A percentile compares a stretch with the other conserved stretches of the same genome.
These are phyloP conservation scores for Mormyrus iriodes DNA, from an alignment of 2,113 vertebrate species.

Conservation along the genomic window DNA sequence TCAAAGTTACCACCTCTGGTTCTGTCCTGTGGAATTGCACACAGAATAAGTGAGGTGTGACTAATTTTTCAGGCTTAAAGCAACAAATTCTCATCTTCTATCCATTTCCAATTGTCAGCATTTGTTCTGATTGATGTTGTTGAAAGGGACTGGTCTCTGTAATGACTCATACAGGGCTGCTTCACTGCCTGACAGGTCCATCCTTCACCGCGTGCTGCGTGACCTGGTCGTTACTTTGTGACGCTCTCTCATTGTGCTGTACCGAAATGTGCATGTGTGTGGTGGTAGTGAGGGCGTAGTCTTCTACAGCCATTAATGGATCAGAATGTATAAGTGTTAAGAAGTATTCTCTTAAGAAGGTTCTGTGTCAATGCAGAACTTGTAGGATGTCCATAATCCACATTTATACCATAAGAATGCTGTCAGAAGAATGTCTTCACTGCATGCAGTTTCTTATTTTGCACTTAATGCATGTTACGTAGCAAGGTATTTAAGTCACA, in stretches of 20 bases:
- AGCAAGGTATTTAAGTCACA: neutral
- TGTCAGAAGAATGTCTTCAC: neutral
- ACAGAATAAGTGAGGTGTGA: neutral
- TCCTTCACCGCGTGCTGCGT: neutral
- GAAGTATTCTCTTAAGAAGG: neutral
- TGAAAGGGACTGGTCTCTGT: conserved; percentile 58
- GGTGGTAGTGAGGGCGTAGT: no score
- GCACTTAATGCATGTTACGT: neutral
- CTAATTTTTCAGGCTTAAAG: neutral
- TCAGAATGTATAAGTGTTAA: neutral
- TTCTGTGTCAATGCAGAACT: neutral
- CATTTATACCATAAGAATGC: neutral
- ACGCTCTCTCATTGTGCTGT: neutral
- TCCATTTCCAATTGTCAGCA: conserved; percentile 28
- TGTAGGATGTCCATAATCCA: neutral
- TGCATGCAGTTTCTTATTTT: neutral
- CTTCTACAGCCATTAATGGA: neutral
- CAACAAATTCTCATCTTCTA: neutral
- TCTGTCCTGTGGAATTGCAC: neutral
- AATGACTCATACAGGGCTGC: conserved; percentile 37
- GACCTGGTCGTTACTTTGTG: neutral
- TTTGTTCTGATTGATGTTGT: conserved; percentile 63
- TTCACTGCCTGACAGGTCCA: neutral
- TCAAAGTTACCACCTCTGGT: neutral
- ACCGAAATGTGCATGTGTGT: neutral